These are phyloP conservation scores for Heliocidaris erythrogramma DNA, from an alignment of 35 echinoderm and acorn worm species.

Conservation along the genomic window DNA sequence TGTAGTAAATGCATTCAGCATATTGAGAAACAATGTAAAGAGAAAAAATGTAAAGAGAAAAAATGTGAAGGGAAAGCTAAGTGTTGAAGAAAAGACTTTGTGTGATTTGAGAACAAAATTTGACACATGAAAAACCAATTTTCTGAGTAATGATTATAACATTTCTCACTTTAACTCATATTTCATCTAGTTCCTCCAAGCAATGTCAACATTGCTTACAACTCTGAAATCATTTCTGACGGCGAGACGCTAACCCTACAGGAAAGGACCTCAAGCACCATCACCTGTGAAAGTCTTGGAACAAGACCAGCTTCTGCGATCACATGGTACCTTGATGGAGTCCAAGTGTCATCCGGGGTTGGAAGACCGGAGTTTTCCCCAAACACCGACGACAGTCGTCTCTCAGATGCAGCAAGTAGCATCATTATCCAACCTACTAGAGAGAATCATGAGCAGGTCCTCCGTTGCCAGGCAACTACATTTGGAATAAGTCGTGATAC, in stretches of 20 bases:
- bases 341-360: background rate
- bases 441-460: slow-evolving; percentile 10
- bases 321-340: slow-evolving; percentile 13
- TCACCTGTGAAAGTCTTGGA: slow-evolving; percentile 29
- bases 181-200: slow-evolving; percentile 15
- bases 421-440: slow-evolving; percentile 41
- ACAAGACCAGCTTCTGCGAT: slow-evolving; percentile 17
- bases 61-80: too few relatives aligned
- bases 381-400: background rate
- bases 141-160: background rate
- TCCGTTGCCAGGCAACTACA: slow-evolving; percentile 8
- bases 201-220: background rate
- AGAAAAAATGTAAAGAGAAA: too few relatives aligned
- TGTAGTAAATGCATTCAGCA: too few relatives aligned
- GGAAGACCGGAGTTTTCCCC: background rate
- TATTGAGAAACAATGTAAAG: too few relatives aligned
- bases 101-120: background rate
- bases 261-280: background rate
- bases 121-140: too few relatives aligned
- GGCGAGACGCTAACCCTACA: background rate
- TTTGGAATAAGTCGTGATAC: background rate
- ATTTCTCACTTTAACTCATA: background rate
- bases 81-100: background rate
- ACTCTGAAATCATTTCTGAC: background rate
- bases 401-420: background rate